These are phyloP conservation scores for Entelurus aequoreus DNA, from an alignment of 2,113 vertebrate species.

Conservation along the genomic window DNA sequence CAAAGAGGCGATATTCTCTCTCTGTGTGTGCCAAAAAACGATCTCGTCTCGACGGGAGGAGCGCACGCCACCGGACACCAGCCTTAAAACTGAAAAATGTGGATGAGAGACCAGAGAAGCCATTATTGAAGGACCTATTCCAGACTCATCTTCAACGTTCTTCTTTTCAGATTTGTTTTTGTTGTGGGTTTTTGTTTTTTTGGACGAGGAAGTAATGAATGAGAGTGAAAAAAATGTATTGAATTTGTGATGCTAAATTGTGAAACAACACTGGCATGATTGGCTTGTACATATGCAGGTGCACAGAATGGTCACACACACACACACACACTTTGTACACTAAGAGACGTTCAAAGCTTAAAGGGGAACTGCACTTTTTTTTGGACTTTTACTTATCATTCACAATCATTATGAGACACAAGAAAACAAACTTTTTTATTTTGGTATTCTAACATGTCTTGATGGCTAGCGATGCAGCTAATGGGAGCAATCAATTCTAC, in stretches of 20 bases:
- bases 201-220: conserved; percentile 3
- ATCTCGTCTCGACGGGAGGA: conserved; percentile 23
- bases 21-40: conserved; percentile 4
- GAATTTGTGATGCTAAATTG: background rate
- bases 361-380: background rate
- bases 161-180: conserved; percentile 20
- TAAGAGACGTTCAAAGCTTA: conserved; percentile 5
- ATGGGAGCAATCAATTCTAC: too few species aligned
- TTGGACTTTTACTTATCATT: too few species aligned
- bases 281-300: conserved; percentile 45
- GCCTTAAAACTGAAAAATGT: conserved; percentile 58
- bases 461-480: too few species aligned
- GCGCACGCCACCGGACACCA: conserved; percentile 31
- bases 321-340: conserved; percentile 1
- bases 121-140: conserved; percentile 61
- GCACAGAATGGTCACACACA: conserved; percentile 31
- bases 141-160: conserved; percentile 6
- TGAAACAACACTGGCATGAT: background rate
- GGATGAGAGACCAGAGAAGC: conserved; percentile 48
- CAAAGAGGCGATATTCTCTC: conserved; percentile 12
- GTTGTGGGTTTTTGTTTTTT: conserved; percentile 18
- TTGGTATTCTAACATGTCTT: too few species aligned
- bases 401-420: too few species aligned
- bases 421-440: too few species aligned
- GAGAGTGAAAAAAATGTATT: conserved; percentile 13